phyloP scores from a whole-genome alignment of 2,888 invertebrate species.

The Orthosia incerta region DNA sequence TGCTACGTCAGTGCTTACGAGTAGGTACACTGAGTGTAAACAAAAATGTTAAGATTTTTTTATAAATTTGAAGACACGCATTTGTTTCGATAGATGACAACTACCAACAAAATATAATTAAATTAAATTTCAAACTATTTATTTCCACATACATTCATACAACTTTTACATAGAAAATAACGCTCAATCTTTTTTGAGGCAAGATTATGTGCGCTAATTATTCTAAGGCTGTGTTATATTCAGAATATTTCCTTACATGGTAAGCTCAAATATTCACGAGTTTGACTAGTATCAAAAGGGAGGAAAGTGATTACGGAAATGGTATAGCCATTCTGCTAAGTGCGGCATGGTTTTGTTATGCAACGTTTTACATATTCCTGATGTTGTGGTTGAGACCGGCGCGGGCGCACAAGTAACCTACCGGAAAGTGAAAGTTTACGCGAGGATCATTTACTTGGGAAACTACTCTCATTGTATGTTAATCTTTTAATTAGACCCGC shows the following conservation, averaged over 20 bases:
- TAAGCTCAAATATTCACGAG: not conserved
- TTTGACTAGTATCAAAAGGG: not conserved
- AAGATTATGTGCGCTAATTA: no score
- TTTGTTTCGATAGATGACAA: not conserved
- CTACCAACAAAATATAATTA: no score
- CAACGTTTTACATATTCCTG: conserved; percentile 65
- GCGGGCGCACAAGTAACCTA: conserved; percentile 40
- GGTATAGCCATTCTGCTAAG: conserved; percentile 27
- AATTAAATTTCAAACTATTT: no score
- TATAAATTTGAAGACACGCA: not conserved
- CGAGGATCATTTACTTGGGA: conserved; percentile 58
- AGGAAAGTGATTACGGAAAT: conserved; percentile 24
- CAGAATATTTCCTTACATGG: not conserved
- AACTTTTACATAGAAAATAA: no score
- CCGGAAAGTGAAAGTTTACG: conserved; percentile 70
- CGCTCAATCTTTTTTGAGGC: no score
- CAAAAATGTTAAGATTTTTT: not conserved
- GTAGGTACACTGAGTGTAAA: not conserved
- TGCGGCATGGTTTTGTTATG: conserved; percentile 55
- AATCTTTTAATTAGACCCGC: conserved; percentile 23
- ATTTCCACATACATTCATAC: no score
- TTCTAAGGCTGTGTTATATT: not conserved
- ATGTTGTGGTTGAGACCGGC: conserved; percentile 57
- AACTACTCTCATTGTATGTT: conserved; percentile 44
- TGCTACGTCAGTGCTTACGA: not conserved